A percentile compares a stretch with the other conserved stretches of the same genome.
Evolutionary conservation across 2,797 vertebrate genomes (phyloP).

Genomic region (Microchirus variegatus): DNA sequence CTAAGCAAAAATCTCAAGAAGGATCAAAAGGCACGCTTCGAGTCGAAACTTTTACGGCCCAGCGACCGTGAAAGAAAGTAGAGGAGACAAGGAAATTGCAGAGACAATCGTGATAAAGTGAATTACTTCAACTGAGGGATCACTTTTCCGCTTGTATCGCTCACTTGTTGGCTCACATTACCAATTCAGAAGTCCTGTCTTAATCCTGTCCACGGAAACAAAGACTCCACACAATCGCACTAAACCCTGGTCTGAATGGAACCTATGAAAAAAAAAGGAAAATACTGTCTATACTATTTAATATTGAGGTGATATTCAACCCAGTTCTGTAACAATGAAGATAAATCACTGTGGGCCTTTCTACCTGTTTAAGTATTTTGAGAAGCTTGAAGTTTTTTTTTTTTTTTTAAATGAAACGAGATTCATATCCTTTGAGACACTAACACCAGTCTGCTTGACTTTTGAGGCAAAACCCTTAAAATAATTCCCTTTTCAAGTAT

Average conservation of each 20-base stretch:
- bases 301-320: conserved; percentile 47
- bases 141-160: conserved; percentile 57
- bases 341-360: conserved; percentile 10
- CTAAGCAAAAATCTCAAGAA: conserved; percentile 5
- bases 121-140: conserved; percentile 60
- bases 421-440: too few relatives aligned
- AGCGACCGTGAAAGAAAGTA: conserved; percentile 48
- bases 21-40: conserved; percentile 34
- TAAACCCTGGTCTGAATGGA: conserved; percentile 47
- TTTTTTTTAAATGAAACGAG: too few relatives aligned
- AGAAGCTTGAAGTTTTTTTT: too few relatives aligned
- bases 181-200: conserved; percentile 56
- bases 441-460: too few relatives aligned
- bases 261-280: conserved; percentile 50
- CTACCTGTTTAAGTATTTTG: not conserved
- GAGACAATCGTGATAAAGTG: conserved; percentile 55
- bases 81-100: conserved; percentile 39
- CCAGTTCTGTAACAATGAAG: conserved; percentile 8
- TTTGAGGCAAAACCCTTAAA: too few relatives aligned
- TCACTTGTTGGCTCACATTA: conserved; percentile 68
- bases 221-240: conserved; percentile 66
- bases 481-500: too few relatives aligned
- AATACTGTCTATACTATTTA: conserved; percentile 58
- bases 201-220: conserved; percentile 66
- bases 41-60: conserved; percentile 23